Base-by-base conservation (phyloP, 2,888 invertebrate species). In the Plagodis pulveraria region DNA sequence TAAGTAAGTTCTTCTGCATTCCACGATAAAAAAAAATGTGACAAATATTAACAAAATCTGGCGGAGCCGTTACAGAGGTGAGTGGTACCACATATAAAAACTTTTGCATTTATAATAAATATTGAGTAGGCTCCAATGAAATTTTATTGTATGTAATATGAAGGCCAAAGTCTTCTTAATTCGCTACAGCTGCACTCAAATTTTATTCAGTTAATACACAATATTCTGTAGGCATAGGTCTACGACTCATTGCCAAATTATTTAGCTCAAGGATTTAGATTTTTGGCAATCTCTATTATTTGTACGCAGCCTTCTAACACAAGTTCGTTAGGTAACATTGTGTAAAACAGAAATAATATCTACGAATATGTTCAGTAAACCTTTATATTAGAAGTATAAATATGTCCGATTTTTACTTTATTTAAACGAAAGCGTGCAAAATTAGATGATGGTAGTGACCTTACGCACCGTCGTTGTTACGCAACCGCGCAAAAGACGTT, bases 371-470 rank as follows among this genome's bases (percentile, higher is more conserved):
- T 63, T 67, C 62, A 58, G 53, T 57, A 73, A 42, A 64, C 77
- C 77, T 78, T 77, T 74, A 71, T 66, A 50, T 67, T 62, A 63
- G 61, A 70, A 73, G 69, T 74, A 72, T 60, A 60, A 70, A 68
- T 71, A 73, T 74, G 71, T 72, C 71, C 73, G 68, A 71, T 72
- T 78, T 77, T 76, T 70, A 76, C 75, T 78, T 78, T 76, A 84
- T 76, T 69, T 69, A 70, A 72, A 78, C 85, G 85, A 88, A 89
- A 89, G 82, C 86, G 86, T 86, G 87, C 85, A 83, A 87, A 89
- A 88, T 87, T 80, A 85, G 81, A 85, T 83, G 86, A 85, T 85
- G 81, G 74, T 80, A 80, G 83, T 84, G 89, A 89, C 88, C 89
- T 90, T 86, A 90, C 88, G 87, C 87, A 87, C 82, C 69, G 77